A percentile compares a stretch with the other conserved stretches of the same genome.
Evolutionary conservation across 2,113 vertebrate species (phyloP).

Genomic region (Chloroceryle aenea): DNA sequence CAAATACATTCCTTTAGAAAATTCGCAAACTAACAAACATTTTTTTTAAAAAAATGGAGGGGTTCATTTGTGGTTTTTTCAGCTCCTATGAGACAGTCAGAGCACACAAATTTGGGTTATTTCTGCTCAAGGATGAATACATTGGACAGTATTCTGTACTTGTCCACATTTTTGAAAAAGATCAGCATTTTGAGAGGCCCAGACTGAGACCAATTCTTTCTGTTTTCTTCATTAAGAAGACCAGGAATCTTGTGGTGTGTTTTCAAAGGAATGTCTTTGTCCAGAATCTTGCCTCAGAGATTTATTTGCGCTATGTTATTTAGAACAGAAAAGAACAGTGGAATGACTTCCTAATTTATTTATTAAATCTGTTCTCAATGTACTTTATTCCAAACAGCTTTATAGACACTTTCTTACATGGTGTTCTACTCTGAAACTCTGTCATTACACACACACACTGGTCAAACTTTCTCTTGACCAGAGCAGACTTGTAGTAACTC

Average conservation of each 20-base stretch:
- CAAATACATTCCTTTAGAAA: neutral
- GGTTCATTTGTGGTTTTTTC: neutral
- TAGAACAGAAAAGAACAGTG: constrained; percentile 50
- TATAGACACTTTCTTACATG: constrained; percentile 19
- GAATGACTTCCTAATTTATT: constrained; percentile 59
- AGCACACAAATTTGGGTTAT: neutral
- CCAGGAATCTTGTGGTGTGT: constrained; percentile 57
- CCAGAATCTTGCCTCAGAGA: constrained; percentile 47
- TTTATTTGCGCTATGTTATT: constrained; percentile 50
- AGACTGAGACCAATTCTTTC: constrained; percentile 14
- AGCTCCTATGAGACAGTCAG: neutral
- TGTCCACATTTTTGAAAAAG: constrained; percentile 10
- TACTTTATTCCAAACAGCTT: constrained; percentile 43
- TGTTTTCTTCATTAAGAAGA: constrained; percentile 55
- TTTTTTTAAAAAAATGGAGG: neutral
- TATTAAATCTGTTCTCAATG: constrained; percentile 56
- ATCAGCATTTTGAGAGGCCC: neutral
- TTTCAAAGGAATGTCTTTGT: constrained; percentile 58
- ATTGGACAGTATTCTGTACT: constrained; percentile 4
- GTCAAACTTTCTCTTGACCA: constrained; percentile 38
- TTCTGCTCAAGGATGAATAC: constrained; percentile 19
- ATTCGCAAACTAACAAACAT: neutral
- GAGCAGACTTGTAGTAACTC: neutral
- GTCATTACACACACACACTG: neutral
- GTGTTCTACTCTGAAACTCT: neutral